phyloP scores from a whole-genome alignment of 2,797 vertebrate species.

The Lepus townsendii region DNA sequence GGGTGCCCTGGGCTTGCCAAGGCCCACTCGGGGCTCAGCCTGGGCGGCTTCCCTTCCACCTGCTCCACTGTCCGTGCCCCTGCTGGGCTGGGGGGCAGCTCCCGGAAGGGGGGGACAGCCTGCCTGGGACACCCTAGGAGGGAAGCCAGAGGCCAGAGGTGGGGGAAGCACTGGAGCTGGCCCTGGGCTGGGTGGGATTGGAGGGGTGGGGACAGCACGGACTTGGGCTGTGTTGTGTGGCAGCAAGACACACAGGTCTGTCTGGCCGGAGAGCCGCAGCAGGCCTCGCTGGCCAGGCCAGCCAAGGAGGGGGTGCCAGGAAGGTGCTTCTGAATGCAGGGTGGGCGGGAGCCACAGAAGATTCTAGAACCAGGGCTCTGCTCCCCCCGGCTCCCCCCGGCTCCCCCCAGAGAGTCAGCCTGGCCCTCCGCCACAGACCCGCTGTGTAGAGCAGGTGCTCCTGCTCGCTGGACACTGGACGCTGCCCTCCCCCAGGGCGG shows the following conservation, averaged over 20 bases:
- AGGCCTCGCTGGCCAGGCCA: neutral
- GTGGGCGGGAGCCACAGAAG: neutral
- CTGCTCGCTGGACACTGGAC: neutral
- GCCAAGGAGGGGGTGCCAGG: neutral
- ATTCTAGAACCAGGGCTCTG: constrained; percentile 6
- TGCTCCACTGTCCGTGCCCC: neutral
- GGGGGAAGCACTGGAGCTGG: neutral
- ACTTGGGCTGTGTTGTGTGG: neutral
- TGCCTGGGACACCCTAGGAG: neutral
- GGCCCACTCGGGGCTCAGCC: neutral
- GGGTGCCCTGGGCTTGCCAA: neutral
- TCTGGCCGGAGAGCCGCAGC: too few species aligned
- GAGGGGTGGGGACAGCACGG: neutral
- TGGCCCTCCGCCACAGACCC: neutral
- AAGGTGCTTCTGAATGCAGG: neutral
- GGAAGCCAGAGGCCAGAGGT: neutral
- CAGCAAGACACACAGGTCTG: neutral
- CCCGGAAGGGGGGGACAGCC: neutral
- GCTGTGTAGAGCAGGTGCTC: constrained; percentile 1
- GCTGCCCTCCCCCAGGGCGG: neutral
- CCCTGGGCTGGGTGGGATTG: neutral
- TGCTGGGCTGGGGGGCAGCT: neutral
- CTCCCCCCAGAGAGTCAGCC: neutral
- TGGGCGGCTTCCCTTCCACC: neutral
- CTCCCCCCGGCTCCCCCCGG: neutral